These are phyloP conservation scores for Brachionus angularis DNA, from an alignment of 1,140 invertebrate species.

Conservation along the genomic window DNA sequence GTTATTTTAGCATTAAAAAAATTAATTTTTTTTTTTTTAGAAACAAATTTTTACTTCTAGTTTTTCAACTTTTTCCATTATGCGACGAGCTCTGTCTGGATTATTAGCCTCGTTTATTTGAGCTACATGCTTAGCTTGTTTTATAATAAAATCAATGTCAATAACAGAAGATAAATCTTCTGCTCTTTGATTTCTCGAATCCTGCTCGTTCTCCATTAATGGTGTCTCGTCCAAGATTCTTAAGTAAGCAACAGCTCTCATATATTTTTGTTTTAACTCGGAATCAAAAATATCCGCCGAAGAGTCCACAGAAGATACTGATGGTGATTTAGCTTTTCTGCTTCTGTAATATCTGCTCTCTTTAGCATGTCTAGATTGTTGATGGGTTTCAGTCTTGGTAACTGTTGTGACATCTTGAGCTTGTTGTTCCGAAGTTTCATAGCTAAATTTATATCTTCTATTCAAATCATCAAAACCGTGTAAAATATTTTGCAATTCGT, in stretches of 20 bases:
- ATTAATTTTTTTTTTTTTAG: neutral
- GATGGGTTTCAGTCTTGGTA: neutral
- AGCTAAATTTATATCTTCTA: slow-evolving; percentile 3
- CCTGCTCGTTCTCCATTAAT: neutral
- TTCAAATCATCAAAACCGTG: slow-evolving; percentile 40
- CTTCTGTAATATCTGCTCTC: slow-evolving; percentile 34
- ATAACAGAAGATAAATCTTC: neutral
- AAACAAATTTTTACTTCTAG: neutral
- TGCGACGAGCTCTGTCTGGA: slow-evolving; percentile 28
- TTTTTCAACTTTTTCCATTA: slow-evolving; percentile 30
- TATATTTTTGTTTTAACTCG: slow-evolving; percentile 34
- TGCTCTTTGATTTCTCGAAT: too few relatives aligned
- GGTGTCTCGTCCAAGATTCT: slow-evolving; percentile 33
- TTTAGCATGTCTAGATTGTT: slow-evolving; percentile 35
- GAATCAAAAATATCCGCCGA: slow-evolving; percentile 27
- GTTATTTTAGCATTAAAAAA: neutral
- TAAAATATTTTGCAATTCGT: slow-evolving; percentile 9
- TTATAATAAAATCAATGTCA: slow-evolving; percentile 41
- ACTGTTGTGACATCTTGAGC: slow-evolving; percentile 12
- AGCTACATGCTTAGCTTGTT: slow-evolving; percentile 32
- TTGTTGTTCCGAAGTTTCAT: neutral
- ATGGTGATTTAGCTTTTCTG: slow-evolving; percentile 23
- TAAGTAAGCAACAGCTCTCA: slow-evolving; percentile 38
- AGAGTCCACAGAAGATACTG: slow-evolving; percentile 13
- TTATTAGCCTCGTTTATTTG: neutral